Conservation (phyloP, 2,888 invertebrate species). For the Syrphus vitripennis region DNA sequence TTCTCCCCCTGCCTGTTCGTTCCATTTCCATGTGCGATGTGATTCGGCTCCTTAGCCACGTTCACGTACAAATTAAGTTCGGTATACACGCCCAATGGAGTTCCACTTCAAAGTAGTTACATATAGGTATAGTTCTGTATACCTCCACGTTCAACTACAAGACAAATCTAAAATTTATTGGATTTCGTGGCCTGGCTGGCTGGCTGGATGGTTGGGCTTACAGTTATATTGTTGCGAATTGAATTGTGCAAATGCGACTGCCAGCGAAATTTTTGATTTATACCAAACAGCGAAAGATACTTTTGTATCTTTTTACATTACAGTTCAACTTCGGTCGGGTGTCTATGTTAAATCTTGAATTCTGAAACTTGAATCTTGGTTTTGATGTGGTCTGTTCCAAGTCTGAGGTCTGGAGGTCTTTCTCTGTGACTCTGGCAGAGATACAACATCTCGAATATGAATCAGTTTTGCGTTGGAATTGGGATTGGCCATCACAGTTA, state of each 20-base stretch:
- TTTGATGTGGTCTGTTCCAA: not conserved
- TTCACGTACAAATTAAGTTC: constrained; percentile 24
- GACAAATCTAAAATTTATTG: constrained; percentile 69
- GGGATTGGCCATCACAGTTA: constrained; percentile 33
- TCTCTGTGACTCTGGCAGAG: constrained; percentile 5
- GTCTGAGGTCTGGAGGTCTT: not conserved
- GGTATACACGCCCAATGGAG: constrained; percentile 40
- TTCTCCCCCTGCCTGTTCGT: not conserved
- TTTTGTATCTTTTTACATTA: constrained; percentile 20
- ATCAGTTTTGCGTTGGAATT: constrained; percentile 22
- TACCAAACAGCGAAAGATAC: constrained; percentile 9
- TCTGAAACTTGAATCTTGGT: constrained; percentile 1
- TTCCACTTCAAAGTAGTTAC: not conserved
- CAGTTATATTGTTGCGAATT: constrained; percentile 54
- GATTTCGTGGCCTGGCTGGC: constrained; percentile 38
- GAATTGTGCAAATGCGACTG: constrained; percentile 57
- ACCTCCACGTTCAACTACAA: constrained; percentile 32
- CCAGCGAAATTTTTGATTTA: constrained; percentile 63
- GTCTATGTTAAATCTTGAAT: not conserved
- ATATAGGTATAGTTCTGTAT: no score
- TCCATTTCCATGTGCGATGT: not conserved
- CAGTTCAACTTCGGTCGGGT: not conserved
- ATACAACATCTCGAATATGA: not conserved
- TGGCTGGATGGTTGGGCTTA: not conserved
- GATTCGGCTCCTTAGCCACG: constrained; percentile 25